Evolutionary conservation across 2,797 vertebrate genomes (phyloP), one percentile per base, ranked within the genome.

Genomic region (Sparidentex hasta): DNA sequence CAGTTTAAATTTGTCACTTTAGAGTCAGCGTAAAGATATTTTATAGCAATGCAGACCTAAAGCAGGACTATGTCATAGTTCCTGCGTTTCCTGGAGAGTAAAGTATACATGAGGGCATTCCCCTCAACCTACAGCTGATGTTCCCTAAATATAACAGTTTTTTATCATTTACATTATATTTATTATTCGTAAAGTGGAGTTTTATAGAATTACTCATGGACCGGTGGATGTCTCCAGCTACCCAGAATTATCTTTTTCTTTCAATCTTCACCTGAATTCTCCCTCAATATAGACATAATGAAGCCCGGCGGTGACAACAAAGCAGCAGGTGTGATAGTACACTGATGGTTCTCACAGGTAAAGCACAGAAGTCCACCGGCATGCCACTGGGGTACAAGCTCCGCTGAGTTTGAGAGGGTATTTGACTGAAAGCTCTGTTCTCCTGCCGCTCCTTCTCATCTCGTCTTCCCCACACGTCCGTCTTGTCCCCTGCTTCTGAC

Each of bases 401-500:
- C 71, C 61, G 71, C 43, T 20, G 58, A 84, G 70, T 79, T 55
- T 76, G 72, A 82, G 50, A 16, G 29, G 47, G 33, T 16, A 50
- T 75, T 70, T 87, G 87, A 88, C 56, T 89, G 88, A 84, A 83
- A 84, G 76, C 71, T 70, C 68, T 65, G 74, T 77, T 86, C 65
- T 82, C 62, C 80, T 74, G 71, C 64, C 65, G 64, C 78, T 48
- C 50, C n/a, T 67, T 65, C 83, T 91, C 85, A 84, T 92, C 76
- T 52, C 20, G 67, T 84, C 82, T 84, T 90, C 88, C 69, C 33
- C 83, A 79, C 91, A 90, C 86, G 70, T 88, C 76, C 74, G 9
- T 81, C 85, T 83, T 86, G 90, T 91, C 88, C 82, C 88, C 79
- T 2, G 46, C 80, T 85, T 89, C 83, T 92, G 86, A 91, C 87